Evolutionary conservation across 2,113 vertebrate species (phyloP), one percentile per base, ranked within the genome.

Genomic region (Burhinus bistriatus): DNA sequence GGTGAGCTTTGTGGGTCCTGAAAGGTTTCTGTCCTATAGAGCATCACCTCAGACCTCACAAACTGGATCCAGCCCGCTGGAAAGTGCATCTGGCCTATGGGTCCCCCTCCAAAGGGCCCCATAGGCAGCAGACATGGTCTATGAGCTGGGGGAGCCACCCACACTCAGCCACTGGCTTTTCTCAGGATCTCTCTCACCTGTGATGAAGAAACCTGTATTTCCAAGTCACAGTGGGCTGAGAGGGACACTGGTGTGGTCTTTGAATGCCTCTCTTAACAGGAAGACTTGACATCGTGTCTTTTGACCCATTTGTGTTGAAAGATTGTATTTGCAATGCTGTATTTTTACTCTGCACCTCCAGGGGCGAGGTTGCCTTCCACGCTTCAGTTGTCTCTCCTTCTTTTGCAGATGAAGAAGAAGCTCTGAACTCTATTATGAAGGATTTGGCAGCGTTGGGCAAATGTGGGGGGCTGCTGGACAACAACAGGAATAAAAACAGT

Each of bases 391-490:
- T 82, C 26, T 95, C 40, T 92, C 34, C 32, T 87, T 71, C 68
- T 71, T 96, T 91, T 96, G 40, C 93, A 99, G 99, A 99, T 57
- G 99, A 99, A 55, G 99, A 99, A 96, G 99, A 98, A 97, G 99
- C 99, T 34, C 98, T 99, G 45, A 99, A 99, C 97, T 99, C 99
- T 92, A 99, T 99, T 94, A 99, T 99, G 99, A 99, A 99, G 97
- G 99, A 99, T 96, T 97, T 99, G 95, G 99, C 99, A 51, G 99
- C 99, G 0, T 75, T 99, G 97, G 99, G 99, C 81, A 98, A 98
- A 85, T 98, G 98, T 79, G 98, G 98, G 92, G 97, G 97, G 38
- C 97, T 99, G 94, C 97, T 98, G 95, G 98, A 98, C 97, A 98
- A 96, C 95, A 98, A 98, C 98, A 98, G 99, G 93, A 98, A 98